A percentile compares a stretch with the other conserved stretches of the same genome.
These are phyloP conservation scores for Listronotus oregonensis DNA, from an alignment of 1,140 invertebrate genomes.

Conservation along the genomic window DNA sequence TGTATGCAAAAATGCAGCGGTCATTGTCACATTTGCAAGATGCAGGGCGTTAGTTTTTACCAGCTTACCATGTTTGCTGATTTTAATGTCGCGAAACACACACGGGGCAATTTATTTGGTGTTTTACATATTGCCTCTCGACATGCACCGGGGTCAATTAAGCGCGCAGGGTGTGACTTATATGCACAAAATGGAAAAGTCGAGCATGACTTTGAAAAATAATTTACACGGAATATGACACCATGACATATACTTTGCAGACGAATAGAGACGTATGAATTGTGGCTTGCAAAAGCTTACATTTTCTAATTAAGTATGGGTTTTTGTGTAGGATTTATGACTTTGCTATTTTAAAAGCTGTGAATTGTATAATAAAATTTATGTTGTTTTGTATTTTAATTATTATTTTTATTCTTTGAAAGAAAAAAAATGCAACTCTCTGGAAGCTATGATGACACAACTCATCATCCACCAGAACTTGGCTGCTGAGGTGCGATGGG, in stretches of 20 bases:
- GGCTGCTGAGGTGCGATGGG: too few species aligned
- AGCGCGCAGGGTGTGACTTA: slow-evolving; percentile 33
- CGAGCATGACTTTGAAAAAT: slow-evolving; percentile 34
- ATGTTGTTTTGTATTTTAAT: too few species aligned
- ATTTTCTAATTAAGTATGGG: too few species aligned
- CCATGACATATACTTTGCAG: not conserved
- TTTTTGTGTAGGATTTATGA: too few species aligned
- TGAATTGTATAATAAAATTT: too few species aligned
- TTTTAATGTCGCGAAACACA: slow-evolving; percentile 42
- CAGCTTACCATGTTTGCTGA: slow-evolving; percentile 35
- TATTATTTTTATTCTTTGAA: too few species aligned
- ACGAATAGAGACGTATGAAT: too few species aligned
- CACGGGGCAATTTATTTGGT: slow-evolving; percentile 42
- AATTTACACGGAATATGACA: slow-evolving; percentile 33
- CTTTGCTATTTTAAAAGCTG: too few species aligned
- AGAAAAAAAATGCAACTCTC: too few species aligned
- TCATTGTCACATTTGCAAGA: slow-evolving; percentile 38
- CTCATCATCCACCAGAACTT: too few species aligned
- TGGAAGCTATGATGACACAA: too few species aligned
- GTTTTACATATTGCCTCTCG: slow-evolving; percentile 43
- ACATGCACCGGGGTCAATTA: slow-evolving; percentile 39
- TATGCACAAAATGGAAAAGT: slow-evolving; percentile 31
- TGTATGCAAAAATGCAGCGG: slow-evolving; percentile 10
- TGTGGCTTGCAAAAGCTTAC: too few species aligned
- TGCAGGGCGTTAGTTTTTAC: slow-evolving; percentile 36